Conservation (phyloP, 2,888 invertebrate species). For the Nemotelus nigrinus region DNA sequence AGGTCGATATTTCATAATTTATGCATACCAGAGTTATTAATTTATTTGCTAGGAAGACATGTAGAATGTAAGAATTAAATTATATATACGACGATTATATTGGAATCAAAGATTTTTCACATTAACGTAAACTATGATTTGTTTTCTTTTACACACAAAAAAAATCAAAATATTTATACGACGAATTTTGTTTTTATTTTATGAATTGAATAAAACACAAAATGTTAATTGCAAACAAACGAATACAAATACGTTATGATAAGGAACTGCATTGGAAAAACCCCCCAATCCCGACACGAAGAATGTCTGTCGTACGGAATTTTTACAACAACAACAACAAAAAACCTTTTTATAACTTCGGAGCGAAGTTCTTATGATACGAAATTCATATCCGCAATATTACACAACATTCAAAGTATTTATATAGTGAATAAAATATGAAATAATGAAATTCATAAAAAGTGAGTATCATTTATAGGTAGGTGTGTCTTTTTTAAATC, state of each 20-base stretch:
- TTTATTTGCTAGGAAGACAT: conserved; percentile 41
- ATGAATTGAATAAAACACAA: conserved; percentile 9
- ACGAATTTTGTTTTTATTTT: conserved; percentile 31
- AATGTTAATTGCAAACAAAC: conserved; percentile 21
- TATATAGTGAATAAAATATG: conserved; percentile 23
- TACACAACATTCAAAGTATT: conserved; percentile 28
- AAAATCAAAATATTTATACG: conserved; percentile 26
- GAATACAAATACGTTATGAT: conserved; percentile 12
- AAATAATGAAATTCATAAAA: conserved; percentile 1
- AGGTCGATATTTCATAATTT: conserved; percentile 39
- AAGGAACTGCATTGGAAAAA: not conserved
- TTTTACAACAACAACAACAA: not conserved
- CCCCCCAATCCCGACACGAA: no score
- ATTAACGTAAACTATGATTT: conserved; percentile 26
- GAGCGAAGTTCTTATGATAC: conserved; percentile 36
- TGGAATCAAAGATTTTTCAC: conserved; percentile 35
- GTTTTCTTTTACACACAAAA: conserved; percentile 1
- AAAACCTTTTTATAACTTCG: conserved; percentile 16
- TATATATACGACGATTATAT: conserved; percentile 27
- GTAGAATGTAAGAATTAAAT: conserved; percentile 33
- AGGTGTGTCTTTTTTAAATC: not conserved
- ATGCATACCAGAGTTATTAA: conserved; percentile 35
- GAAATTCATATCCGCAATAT: conserved; percentile 38
- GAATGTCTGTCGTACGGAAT: not conserved
- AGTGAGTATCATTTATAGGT: not conserved